Percentiles rank a stretch among this genome's conserved stretches.
phyloP scores from a whole-genome alignment of 2,888 invertebrate species.

The Acronicta aceris region DNA sequence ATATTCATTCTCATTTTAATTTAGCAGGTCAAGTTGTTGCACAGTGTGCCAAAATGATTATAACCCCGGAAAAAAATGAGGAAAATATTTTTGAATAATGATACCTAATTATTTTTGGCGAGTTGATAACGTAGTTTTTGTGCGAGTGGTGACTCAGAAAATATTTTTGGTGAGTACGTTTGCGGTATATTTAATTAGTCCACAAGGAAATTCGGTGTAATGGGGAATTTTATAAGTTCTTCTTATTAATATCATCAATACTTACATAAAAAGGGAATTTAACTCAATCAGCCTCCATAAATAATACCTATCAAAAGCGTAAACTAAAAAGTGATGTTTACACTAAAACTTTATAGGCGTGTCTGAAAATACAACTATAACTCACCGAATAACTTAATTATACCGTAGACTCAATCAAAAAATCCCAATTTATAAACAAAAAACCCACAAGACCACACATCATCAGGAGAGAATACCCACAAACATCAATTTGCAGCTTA shows the following conservation, averaged over 20 bases:
- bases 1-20: constrained; percentile 22
- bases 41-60: constrained; percentile 13
- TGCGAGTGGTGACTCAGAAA: too few relatives aligned
- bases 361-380: constrained; percentile 42
- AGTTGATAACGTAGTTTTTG: constrained; percentile 7
- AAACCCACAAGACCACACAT: constrained; percentile 57
- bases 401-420: constrained; percentile 52
- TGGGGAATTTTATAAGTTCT: not conserved
- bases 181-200: not conserved
- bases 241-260: too few relatives aligned
- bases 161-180: too few relatives aligned
- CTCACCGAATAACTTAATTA: constrained; percentile 55
- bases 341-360: constrained; percentile 25
- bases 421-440: constrained; percentile 54
- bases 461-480: constrained; percentile 34
- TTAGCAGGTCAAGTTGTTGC: constrained; percentile 32
- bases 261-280: not conserved
- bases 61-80: constrained; percentile 12
- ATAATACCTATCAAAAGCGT: not conserved
- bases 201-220: not conserved
- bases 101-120: too few relatives aligned
- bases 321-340: constrained; percentile 40
- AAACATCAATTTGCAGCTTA: constrained; percentile 9
- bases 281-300: not conserved
- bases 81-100: constrained; percentile 6